A percentile compares a stretch with the other conserved stretches of the same genome.
These are phyloP conservation scores for Ibycter americanus DNA, from an alignment of 2,797 vertebrate species.

Conservation along the genomic window DNA sequence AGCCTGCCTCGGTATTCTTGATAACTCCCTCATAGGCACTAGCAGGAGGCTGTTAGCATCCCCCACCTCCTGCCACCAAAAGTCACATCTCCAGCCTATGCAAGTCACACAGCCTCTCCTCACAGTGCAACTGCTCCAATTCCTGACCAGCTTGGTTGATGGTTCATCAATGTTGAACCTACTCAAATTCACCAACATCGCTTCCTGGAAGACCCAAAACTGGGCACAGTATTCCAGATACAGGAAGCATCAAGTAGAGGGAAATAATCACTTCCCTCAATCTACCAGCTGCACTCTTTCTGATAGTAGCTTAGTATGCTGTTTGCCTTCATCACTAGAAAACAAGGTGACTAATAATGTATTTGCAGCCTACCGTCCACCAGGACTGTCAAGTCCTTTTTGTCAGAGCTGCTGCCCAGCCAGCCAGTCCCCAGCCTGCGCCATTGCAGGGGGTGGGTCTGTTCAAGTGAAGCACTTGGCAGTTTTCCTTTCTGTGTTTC, in stretches of 20 bases:
- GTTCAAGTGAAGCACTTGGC: not conserved
- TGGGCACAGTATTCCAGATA: not conserved
- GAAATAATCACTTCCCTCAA: not conserved
- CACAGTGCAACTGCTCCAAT: not conserved
- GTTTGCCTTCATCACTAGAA: not conserved
- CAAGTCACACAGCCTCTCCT: not conserved
- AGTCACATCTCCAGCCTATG: not conserved
- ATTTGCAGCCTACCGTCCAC: not conserved
- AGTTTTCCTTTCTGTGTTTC: not conserved
- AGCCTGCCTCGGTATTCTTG: not conserved
- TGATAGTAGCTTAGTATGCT: no score
- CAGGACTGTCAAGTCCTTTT: not conserved
- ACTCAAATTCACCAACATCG: not conserved
- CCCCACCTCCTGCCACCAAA: rapidly evolving
- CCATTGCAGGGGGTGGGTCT: not conserved
- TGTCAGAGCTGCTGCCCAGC: not conserved
- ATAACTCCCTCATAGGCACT: not conserved
- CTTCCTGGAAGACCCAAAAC: not conserved
- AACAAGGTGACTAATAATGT: not conserved
- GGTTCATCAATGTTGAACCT: not conserved
- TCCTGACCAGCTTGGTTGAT: no score
- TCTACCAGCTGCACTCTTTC: rapidly evolving
- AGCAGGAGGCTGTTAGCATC: not conserved
- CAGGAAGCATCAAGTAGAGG: not conserved
- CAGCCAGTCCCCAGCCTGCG: not conserved